Evolutionary conservation across 2,113 vertebrate species (phyloP), one percentile per base, ranked within the genome.

Genomic region (Argyrosomus japonicus): DNA sequence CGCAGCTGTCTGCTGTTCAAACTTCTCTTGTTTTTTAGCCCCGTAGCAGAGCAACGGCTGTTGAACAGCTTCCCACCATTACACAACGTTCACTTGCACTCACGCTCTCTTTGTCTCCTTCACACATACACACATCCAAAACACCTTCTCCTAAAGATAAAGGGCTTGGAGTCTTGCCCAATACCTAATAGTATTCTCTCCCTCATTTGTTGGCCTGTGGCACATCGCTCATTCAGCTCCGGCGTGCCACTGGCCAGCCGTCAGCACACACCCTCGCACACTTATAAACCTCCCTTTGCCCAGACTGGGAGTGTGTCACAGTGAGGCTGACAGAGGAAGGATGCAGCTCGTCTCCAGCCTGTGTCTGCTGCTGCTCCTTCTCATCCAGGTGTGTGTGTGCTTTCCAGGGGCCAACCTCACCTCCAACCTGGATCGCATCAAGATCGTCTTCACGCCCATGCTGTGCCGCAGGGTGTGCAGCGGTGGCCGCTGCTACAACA

Each of bases 361-460:
- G 76, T 83, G 83, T 86, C 85, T 88, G 68, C 81, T 91, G 68
- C 77, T 90, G 90, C 80, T 94, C 67, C 73, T 91, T 56, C 75
- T 93, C 68, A 92, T n/a, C 75, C 88, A 85, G 76, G 87, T 89
- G 77, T 90, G 87, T 83, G 76, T 88, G 40, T 93, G 91, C 73
- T 80, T 93, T 81, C 83, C 93, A 95, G 95, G 95, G 60, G 94
- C 94, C 69, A 96, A 96, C 91, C 94, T 95, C 75, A 95, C 95
- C 10, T 86, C 95, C 69, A 91, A 36, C 84, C 84, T 95, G 87
- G 95, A 95, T 79, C 94, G 95, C 70, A 95, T 96, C 73, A 96
- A 96, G 93, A 96, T 96, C 10, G 86, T 96, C 83, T 96, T 96
- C 87, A 96, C 95, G 1, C 95, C 95, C 23, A 96, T 94, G 91